phyloP scores from a whole-genome alignment of 2,113 vertebrate genomes.

The Merops nubicus region DNA sequence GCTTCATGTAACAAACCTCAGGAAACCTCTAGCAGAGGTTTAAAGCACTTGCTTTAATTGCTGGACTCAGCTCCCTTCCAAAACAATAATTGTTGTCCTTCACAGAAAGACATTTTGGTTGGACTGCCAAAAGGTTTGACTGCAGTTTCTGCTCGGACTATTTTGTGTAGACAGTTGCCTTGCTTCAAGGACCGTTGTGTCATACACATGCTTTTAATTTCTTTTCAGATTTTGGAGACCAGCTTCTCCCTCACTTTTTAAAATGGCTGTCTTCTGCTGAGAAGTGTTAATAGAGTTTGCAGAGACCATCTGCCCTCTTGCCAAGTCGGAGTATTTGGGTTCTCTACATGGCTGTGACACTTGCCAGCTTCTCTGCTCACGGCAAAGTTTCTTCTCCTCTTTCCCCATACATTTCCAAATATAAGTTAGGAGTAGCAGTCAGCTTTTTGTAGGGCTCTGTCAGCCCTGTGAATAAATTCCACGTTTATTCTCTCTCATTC shows the following conservation, averaged over 20 bases:
- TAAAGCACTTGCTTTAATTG: not conserved
- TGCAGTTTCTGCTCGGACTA: not conserved
- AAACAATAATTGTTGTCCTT: not conserved
- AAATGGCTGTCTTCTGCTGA: not conserved
- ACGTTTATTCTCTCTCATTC: not conserved
- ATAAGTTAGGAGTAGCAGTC: not conserved
- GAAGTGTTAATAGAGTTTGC: not conserved
- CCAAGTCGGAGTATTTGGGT: not conserved
- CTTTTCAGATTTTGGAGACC: not conserved
- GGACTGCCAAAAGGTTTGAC: not conserved
- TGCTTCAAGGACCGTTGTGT: not conserved
- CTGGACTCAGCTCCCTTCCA: not conserved
- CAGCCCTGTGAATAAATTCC: not conserved
- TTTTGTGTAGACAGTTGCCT: not conserved
- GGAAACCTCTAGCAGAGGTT: not conserved
- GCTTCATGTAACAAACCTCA: not conserved
- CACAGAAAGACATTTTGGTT: not conserved
- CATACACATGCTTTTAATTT: not conserved
- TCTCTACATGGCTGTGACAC: not conserved
- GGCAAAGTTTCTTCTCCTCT: not conserved
- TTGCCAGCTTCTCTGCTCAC: not conserved
- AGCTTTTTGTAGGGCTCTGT: not conserved
- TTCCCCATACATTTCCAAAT: not conserved
- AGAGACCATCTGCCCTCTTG: slow-evolving; percentile 11
- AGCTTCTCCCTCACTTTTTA: not conserved